phyloP scores from a whole-genome alignment of 2,113 vertebrate species.

The Sisor rabdophorus region DNA sequence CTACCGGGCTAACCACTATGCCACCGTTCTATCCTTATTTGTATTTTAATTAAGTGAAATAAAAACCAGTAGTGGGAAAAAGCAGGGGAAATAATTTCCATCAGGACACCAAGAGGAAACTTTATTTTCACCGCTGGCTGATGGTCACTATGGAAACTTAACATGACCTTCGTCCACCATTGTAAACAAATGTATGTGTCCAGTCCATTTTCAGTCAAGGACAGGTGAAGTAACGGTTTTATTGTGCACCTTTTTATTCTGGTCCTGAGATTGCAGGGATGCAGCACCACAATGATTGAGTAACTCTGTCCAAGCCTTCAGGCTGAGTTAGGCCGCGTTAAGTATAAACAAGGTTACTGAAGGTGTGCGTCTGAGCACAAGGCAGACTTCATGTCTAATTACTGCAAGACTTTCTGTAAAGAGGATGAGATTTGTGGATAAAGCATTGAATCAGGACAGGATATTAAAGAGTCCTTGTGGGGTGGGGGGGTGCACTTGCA shows the following conservation, averaged over 20 bases:
- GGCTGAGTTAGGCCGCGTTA: conserved; percentile 20
- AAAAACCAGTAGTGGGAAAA: too few relatives aligned
- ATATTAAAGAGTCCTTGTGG: background rate
- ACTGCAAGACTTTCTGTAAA: background rate
- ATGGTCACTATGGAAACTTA: background rate
- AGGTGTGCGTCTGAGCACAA: background rate
- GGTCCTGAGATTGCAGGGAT: conserved; percentile 45
- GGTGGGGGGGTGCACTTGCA: background rate
- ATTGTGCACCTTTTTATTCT: background rate
- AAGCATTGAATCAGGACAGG: background rate
- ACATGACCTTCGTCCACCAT: background rate
- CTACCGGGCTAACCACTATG: too few relatives aligned
- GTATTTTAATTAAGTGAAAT: too few relatives aligned
- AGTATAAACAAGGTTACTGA: conserved; percentile 30
- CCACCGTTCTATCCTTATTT: too few relatives aligned
- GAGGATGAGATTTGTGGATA: background rate
- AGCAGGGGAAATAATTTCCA: background rate
- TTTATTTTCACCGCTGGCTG: too few relatives aligned
- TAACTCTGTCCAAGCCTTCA: conserved; percentile 21
- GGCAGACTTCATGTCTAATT: too few relatives aligned
- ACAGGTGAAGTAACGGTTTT: background rate
- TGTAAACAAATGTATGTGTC: too few relatives aligned
- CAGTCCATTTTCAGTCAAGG: background rate
- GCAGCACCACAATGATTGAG: conserved; percentile 21
- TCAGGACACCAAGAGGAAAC: background rate